Base-by-base conservation (phyloP, 2,888 invertebrate genomes). In the Cosmorhoe ocellata region DNA sequence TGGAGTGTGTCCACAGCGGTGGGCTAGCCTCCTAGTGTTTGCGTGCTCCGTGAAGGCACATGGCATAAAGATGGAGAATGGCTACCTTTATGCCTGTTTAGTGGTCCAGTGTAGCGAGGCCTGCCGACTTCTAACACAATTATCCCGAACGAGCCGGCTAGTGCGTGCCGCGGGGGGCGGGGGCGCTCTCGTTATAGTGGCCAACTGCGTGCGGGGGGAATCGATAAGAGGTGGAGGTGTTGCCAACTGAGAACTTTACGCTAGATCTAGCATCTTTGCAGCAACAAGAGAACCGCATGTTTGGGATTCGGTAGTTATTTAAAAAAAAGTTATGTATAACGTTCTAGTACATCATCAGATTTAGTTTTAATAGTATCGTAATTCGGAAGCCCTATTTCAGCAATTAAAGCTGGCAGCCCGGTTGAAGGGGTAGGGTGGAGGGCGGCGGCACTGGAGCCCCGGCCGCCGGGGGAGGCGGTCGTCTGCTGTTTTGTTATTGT, bases 141-240 rank as follows among this genome's bases (percentile, higher is more conserved):
- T 37, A 42, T 38, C 50, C 28, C 27, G 18, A 24, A 38, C 24
- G 38, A 33, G 13, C 48, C 18, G 43, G 30, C 22, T 40, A 41
- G 50, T 55, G 37, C 39, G 50, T 30, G 31, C 14, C 33, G 37
- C 18, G 38, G 39, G 42, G 52, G 52, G 31, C n/a, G 42, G 4
- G 43, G 50, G 22, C 41, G 58, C 12, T 53, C 61, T 54, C 22
- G 12, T 34, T 48, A 41, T 12, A 11, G 36, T 56, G 44, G 58
- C 14, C 27, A 10, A 4, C 11, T 24, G 52, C 40, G 49, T 51
- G 40, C 32, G 22, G 41, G 52, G 22, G 33, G 50, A 52, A 61
- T 61, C 61, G 47, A 48, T 60, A 58, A 50, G 51, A 41, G 30
- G 43, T 24, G 31, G 27, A 38, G 40, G 43, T 42, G 44, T 32